phyloP scores from a whole-genome alignment of 2,797 vertebrate species.

The Protonibea diacanthus region DNA sequence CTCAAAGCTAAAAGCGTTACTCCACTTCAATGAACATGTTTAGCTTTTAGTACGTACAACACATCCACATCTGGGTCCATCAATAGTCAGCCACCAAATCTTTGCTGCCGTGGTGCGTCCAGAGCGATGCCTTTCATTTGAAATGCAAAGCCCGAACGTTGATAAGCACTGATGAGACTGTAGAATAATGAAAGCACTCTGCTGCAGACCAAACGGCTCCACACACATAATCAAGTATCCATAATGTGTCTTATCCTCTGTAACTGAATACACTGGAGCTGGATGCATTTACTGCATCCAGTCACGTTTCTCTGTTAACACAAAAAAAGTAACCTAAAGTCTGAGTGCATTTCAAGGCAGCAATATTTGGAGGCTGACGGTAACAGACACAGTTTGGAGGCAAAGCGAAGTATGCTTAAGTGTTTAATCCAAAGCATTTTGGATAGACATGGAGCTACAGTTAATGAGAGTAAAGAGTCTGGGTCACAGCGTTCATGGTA shows the following conservation, averaged over 20 bases:
- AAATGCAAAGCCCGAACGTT: background rate
- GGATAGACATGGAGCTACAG: background rate
- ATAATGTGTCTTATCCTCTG: background rate
- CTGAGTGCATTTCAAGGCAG: slow-evolving; percentile 4
- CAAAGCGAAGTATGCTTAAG: background rate
- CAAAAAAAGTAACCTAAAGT: background rate
- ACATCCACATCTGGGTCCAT: slow-evolving; percentile 3
- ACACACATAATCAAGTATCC: slow-evolving; percentile 1
- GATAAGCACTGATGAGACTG: background rate
- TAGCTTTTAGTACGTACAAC: slow-evolving; percentile 4
- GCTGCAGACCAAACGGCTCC: background rate
- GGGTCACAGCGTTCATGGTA: background rate
- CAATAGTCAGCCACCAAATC: slow-evolving; percentile 20
- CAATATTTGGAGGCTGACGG: slow-evolving; percentile 3
- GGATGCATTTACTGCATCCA: slow-evolving; percentile 8
- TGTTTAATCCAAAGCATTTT: background rate
- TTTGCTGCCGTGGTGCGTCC: background rate
- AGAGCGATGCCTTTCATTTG: background rate
- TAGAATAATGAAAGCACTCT: background rate
- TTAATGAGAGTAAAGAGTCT: background rate
- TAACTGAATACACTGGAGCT: background rate
- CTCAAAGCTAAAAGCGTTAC: slow-evolving; percentile 6
- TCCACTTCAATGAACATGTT: slow-evolving; percentile 14
- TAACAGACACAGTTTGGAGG: background rate
- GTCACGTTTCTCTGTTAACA: background rate